Evolutionary conservation across 2,797 vertebrate species (phyloP), one percentile per base, ranked within the genome.

Genomic region (Chelmon rostratus): DNA sequence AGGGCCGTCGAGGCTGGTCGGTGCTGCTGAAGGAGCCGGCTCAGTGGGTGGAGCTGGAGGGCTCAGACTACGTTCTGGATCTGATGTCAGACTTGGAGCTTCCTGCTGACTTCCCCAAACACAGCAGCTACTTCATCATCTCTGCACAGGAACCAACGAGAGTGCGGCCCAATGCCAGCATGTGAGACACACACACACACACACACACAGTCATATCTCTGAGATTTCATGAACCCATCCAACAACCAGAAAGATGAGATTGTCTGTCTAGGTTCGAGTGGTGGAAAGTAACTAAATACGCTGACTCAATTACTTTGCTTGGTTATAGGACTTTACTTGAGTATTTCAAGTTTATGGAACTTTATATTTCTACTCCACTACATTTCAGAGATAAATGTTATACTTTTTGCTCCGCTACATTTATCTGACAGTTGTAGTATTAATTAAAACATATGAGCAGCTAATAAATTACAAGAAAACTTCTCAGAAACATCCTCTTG

Each of bases 51-150:
- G 98, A 99, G 90, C 94, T 99, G 72, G 97, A 97, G 0, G 98
- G 98, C n/a, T 97, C 98, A 0, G 98, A 99, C 92, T 98, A 98
- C 0, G 95, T 99, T 53, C 89, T 99, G 85, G 98, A 99, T 88
- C 93, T 99, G 67, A 85, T 99, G 91, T 97, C 98, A 0, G 96
- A 99, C 88, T 92, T 99, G 2, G 98, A 99, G 91, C 94, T 99
- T 73, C 94, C 95, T 13, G 73, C 89, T 5, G 95, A 95, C 83
- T 99, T 99, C 77, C 98, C 98, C 53, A 96, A 96, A 79, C 96
- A 96, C 93, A 98, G 95, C 87, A 97, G 97, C 70, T 97, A 97
- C 91, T 99, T 99, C 91, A 94, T 99, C 59, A 90, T 99, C 8
- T 96, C 96, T 0, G 94, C 96, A 1, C 97, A 97, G 57, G 95